Evolutionary conservation across 1,140 invertebrate species (phyloP), one percentile per base, ranked within the genome.

Genomic region (Bombus polaris): DNA sequence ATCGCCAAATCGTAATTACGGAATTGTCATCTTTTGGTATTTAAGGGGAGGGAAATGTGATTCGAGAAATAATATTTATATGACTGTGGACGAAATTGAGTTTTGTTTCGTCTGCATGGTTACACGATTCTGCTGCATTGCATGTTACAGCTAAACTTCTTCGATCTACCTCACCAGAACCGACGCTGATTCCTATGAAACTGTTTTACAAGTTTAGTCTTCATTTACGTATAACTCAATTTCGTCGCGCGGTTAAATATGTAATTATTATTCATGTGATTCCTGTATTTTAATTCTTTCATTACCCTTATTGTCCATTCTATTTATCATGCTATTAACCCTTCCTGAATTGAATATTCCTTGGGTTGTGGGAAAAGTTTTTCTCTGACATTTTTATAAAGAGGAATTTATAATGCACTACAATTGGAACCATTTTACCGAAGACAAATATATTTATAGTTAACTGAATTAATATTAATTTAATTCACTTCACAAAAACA

Each of bases 111-210:
- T 77, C 75, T 42, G 44, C 70, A 81, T 83, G 70, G 84, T 82
- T 85, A 62, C 73, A 88, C 88, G 44, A 83, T 87, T 91, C 87
- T 92, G 89, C 93, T 93, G 93, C 93, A 94, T 94, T 93, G 94
- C 93, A 94, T 94, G 93, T 93, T 92, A 87, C 83, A 84, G 74
- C 39, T 75, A 59, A 92, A 91, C 76, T 91, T 92, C 88, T 94
- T 94, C 92, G 93, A 94, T 90, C 68, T 85, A 59, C 62, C 68
- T 73, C 65, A 22, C 65, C 53, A 47, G 87, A 70, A 72, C 81
- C 57, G 66, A 22, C 66, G 44, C 37, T 62, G 65, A 47, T 74
- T 83, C 47, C 57, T 70, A 62, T 35, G 39, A 62, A 22, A 44
- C 32, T 25, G 62, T 28, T 82, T 86, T 47, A 81, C 73, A 83